A percentile compares a stretch with the other conserved stretches of the same genome.
Evolutionary conservation across 2,113 vertebrate species (phyloP).

Genomic region (Sialia sialis): DNA sequence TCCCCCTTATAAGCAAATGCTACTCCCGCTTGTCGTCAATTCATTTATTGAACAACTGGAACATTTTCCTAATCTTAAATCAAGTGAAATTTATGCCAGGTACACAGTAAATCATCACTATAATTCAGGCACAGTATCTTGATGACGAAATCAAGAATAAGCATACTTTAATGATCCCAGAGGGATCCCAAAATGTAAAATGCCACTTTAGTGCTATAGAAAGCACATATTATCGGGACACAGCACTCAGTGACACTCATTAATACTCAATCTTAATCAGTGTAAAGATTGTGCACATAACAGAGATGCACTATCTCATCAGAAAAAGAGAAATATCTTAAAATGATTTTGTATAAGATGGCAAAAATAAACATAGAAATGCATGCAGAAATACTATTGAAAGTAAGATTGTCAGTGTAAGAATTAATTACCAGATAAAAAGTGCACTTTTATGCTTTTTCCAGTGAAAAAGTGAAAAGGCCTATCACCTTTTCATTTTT

Average conservation of each 20-base stretch:
- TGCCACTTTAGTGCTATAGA: background rate
- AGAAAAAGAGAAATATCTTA: background rate
- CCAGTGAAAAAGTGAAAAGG: background rate
- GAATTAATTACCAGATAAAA: background rate
- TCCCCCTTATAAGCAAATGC: background rate
- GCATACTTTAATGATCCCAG: background rate
- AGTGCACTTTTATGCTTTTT: background rate
- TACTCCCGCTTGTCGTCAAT: background rate
- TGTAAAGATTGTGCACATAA: background rate
- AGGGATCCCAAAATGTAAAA: background rate
- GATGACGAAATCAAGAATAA: background rate
- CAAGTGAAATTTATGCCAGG: background rate
- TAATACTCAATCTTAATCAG: background rate
- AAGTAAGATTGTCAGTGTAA: background rate
- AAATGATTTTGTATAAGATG: conserved; percentile 3
- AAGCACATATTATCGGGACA: background rate
- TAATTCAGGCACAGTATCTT: background rate
- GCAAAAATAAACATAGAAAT: background rate
- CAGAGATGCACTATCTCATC: background rate
- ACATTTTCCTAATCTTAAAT: background rate
- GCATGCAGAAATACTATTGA: background rate
- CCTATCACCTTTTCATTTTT: background rate
- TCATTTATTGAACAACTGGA: background rate
- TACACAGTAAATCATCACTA: background rate
- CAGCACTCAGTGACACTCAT: background rate